These are phyloP conservation scores for Leptopilina syphax DNA, from an alignment of 2,888 invertebrate species.

Conservation along the genomic window DNA sequence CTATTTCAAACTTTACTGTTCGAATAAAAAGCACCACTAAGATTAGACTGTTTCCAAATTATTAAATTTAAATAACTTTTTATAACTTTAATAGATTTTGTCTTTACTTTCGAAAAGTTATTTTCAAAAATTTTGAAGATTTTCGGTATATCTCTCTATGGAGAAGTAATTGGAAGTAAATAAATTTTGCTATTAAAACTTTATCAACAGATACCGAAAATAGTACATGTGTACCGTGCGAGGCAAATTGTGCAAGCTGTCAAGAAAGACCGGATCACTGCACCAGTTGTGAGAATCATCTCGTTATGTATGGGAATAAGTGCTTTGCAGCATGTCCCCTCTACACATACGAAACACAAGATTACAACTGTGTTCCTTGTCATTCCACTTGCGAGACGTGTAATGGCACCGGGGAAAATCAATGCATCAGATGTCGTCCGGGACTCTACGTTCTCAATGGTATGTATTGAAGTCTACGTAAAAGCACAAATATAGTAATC, in stretches of 20 bases:
- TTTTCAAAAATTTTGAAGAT: no score
- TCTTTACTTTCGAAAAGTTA: no score
- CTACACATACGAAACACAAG: conserved; percentile 90
- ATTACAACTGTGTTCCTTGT: conserved; percentile 89
- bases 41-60: no score
- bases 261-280: conserved; percentile 90
- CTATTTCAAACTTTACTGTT: no score
- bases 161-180: not conserved
- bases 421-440: conserved; percentile 89
- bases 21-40: no score
- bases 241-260: conserved; percentile 91
- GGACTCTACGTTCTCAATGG: conserved; percentile 86
- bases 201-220: conserved; percentile 81
- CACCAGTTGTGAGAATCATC: conserved; percentile 92
- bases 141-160: no score
- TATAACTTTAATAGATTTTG: no score
- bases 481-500: not conserved
- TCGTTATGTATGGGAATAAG: conserved; percentile 88
- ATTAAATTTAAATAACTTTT: no score
- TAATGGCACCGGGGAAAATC: conserved; percentile 85
- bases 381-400: conserved; percentile 90
- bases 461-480: conserved; percentile 8
- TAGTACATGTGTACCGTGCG: conserved; percentile 90
- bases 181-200: not conserved
- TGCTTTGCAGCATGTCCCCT: conserved; percentile 91